These are phyloP conservation scores for Columba livia DNA, from an alignment of 2,113 vertebrate genomes.

Conservation along the genomic window DNA sequence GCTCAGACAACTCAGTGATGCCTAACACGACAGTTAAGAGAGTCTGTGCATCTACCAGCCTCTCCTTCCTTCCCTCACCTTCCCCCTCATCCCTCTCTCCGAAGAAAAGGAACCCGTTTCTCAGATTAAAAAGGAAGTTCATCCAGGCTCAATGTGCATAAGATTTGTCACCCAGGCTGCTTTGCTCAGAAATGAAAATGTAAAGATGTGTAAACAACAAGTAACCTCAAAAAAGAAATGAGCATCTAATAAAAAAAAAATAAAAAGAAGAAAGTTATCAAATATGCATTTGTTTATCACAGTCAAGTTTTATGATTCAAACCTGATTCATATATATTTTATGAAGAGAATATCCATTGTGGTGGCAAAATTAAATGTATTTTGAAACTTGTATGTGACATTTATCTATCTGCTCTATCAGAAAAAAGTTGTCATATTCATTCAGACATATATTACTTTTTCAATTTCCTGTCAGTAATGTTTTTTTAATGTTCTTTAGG, in stretches of 20 bases:
- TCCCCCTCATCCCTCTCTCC: not conserved
- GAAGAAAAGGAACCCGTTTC: not conserved
- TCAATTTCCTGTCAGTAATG: conserved; percentile 80
- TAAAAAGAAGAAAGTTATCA: conserved; percentile 10
- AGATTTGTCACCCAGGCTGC: not conserved
- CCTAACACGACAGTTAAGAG: not conserved
- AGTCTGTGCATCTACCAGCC: not conserved
- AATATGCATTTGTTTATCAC: conserved; percentile 73
- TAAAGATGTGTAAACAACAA: conserved; percentile 65
- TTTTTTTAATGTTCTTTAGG: conserved; percentile 76
- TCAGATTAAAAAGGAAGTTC: conserved; percentile 7
- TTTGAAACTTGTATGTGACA: conserved; percentile 74
- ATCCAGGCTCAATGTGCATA: not conserved
- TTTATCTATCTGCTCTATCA: conserved; percentile 80
- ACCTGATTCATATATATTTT: conserved; percentile 70
- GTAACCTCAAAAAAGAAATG: conserved; percentile 31
- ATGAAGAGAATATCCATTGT: conserved; percentile 75
- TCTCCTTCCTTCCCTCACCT: not conserved
- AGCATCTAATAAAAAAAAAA: not conserved
- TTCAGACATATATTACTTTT: conserved; percentile 79
- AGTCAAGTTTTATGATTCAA: conserved; percentile 47
- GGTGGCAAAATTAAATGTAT: conserved; percentile 77
- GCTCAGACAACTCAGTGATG: not conserved
- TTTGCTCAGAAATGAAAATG: conserved; percentile 46
- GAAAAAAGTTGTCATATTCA: conserved; percentile 77